Base-by-base conservation (phyloP, 1,140 invertebrate species). In the Drosophila malerkotliana region DNA sequence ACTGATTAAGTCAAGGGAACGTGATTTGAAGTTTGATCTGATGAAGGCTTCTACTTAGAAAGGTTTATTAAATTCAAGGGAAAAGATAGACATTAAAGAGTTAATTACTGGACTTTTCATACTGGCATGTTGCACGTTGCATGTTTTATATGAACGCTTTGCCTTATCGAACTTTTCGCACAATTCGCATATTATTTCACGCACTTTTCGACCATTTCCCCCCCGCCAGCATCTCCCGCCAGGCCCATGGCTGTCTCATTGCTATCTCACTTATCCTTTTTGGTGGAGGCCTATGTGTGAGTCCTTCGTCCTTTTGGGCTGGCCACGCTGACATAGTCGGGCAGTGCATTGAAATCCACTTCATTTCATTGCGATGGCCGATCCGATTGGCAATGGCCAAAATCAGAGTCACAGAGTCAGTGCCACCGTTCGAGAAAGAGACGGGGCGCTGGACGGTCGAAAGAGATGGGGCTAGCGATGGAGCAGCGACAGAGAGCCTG, bases 301-400 rank as follows among this genome's bases (percentile, higher is more conserved):
- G 49, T 62, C 37, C 69, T 52, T 53, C 32, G 56, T 48, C 61
- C 44, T 37, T 47, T 34, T 24, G n/a, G 18, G 52, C 28, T 56
- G 51, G 62, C 49, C 34, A 32, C n/a, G 53, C 49, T 81, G 83
- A 61, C 64, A 74, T 67, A 47, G 82, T 66, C 67, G 57, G 58
- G 52, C 41, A 85, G 82, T 85, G 82, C 82, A 85, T 85, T 87
- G 82, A 85, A 85, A 85, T 87, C 82, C 82, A 85, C 82, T 85
- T 85, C 78, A 87, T 81, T 85, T 80, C 71, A 63, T 53, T 53
- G 71, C 72, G 60, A 75, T 75, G 71, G 71, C 48, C 47, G 63
- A 71, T 72, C 62, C 51, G 58, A 67, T 78, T 64, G 69, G 76
- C 62, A 60, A 64, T 53, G 75, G 57, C 59, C 55, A 53, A 76